phyloP scores from a whole-genome alignment of 2,888 invertebrate species.

The Amblyjoppa proteus region DNA sequence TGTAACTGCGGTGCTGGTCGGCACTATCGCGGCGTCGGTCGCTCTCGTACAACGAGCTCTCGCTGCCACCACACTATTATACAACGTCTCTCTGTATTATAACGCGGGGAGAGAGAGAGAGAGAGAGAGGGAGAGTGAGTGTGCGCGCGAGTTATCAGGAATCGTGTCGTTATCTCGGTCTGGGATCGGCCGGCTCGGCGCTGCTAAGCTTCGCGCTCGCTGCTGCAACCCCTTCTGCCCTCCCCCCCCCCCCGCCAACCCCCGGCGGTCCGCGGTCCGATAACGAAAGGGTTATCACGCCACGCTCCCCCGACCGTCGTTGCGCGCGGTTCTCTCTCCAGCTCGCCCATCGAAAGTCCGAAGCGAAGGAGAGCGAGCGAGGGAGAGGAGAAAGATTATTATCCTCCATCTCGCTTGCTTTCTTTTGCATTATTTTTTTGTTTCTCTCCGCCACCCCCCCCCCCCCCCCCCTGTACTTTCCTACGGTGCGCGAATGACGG shows the following conservation, averaged over 20 bases:
- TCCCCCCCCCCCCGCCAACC: slow-evolving; percentile 10
- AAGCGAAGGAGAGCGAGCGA: background rate
- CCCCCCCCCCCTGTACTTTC: slow-evolving; percentile 38
- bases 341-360: slow-evolving; percentile 53
- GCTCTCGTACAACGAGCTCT: slow-evolving; percentile 57
- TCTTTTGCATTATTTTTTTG: slow-evolving; percentile 69
- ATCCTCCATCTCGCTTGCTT: slow-evolving; percentile 38
- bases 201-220: slow-evolving; percentile 78
- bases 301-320: slow-evolving; percentile 73
- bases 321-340: slow-evolving; percentile 47
- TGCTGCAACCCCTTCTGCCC: slow-evolving; percentile 56
- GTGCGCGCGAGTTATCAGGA: slow-evolving; percentile 80
- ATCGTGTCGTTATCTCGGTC: slow-evolving; percentile 81
- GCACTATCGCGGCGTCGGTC: slow-evolving; percentile 68
- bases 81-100: slow-evolving; percentile 76
- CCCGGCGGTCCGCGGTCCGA: slow-evolving; percentile 74
- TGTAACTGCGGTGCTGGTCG: slow-evolving; percentile 66
- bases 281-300: slow-evolving; percentile 85
- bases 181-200: slow-evolving; percentile 79
- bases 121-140: slow-evolving; percentile 76
- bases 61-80: slow-evolving; percentile 46
- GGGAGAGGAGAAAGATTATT: slow-evolving; percentile 54
- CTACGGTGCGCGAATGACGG: background rate
- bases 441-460: background rate
- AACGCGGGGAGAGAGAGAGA: slow-evolving; percentile 77